A percentile compares a stretch with the other conserved stretches of the same genome.
Evolutionary conservation across 2,797 vertebrate species (phyloP).

Genomic region (Trachops cirrhosus): DNA sequence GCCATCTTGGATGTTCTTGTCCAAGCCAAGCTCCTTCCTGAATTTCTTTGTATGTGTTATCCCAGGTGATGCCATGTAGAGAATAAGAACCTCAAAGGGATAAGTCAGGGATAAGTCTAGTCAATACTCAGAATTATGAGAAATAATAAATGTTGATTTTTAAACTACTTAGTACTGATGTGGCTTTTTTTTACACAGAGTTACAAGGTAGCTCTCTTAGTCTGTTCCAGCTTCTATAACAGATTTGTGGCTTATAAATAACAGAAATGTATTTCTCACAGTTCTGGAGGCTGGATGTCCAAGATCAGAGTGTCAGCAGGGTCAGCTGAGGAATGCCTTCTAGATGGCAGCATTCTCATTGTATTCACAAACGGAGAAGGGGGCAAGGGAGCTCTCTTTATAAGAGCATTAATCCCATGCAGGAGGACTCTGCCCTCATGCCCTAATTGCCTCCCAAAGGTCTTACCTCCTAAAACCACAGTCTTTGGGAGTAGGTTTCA

Average conservation of each 20-base stretch:
- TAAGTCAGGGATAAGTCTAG: neutral
- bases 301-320: neutral
- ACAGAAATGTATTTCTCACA: neutral
- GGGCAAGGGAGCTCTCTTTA: neutral
- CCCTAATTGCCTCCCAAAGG: neutral
- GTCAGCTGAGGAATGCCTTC: neutral
- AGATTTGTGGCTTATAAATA: neutral
- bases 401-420: neutral
- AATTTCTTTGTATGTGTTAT: neutral
- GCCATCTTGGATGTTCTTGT: neutral
- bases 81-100: neutral
- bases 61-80: neutral
- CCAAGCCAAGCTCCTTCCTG: neutral
- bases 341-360: neutral
- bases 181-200: neutral
- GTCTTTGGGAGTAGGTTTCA: neutral
- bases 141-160: constrained; percentile 25
- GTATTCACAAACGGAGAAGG: neutral
- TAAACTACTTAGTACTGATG: neutral
- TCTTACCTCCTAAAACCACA: neutral
- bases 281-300: neutral
- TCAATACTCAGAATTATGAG: neutral
- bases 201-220: neutral
- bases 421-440: neutral
- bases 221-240: neutral